Evolutionary conservation across 1,140 invertebrate species (phyloP).

Genomic region (Galleria mellonella): DNA sequence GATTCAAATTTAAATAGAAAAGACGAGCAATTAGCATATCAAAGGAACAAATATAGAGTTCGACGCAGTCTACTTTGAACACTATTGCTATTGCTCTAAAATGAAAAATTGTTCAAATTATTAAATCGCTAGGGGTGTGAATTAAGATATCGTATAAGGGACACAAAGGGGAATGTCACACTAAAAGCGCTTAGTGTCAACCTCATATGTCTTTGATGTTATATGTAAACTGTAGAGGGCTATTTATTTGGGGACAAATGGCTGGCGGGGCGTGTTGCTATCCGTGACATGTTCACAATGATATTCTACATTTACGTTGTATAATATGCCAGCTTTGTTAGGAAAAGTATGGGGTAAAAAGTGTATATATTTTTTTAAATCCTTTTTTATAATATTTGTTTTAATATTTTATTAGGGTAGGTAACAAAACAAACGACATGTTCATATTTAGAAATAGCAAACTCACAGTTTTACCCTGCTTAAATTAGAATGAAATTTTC

Average conservation of each 20-base stretch:
- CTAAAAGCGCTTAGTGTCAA: conserved; percentile 59
- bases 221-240: conserved; percentile 35
- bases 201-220: conserved; percentile 57
- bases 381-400: background rate
- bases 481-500: no score
- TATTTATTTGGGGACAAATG: conserved; percentile 38
- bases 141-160: conserved; percentile 63
- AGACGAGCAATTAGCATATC: conserved; percentile 33
- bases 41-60: conserved; percentile 20
- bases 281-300: conserved; percentile 5
- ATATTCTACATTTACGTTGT: background rate
- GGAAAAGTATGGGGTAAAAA: background rate
- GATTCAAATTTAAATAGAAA: conserved; percentile 17
- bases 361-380: background rate
- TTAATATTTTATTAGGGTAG: no score
- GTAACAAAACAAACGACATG: no score
- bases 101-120: no score
- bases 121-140: conserved; percentile 55
- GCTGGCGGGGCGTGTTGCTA: conserved; percentile 8
- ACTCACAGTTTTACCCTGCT: no score
- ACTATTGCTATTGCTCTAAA: no score
- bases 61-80: background rate
- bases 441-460: no score
- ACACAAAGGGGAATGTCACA: conserved; percentile 55
- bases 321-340: background rate